These are phyloP conservation scores for Ptychodera flava DNA, from an alignment of 35 echinoderm and acorn worm genomes.

Conservation along the genomic window DNA sequence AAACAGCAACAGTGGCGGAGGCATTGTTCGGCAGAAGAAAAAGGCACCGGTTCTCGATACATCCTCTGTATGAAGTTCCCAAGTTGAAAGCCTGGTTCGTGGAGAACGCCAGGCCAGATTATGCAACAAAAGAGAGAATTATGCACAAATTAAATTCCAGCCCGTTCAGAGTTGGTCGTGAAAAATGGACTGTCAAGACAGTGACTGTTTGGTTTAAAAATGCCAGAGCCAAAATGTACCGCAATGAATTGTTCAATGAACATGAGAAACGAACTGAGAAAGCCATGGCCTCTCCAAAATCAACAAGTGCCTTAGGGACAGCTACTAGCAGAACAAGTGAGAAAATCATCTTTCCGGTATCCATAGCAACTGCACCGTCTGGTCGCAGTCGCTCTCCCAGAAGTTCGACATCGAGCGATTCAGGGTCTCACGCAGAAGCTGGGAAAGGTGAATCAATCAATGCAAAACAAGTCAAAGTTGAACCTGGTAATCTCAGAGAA, in stretches of 20 bases:
- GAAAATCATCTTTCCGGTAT: slow-evolving; percentile 13
- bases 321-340: background rate
- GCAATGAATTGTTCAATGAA: background rate
- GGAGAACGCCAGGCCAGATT: slow-evolving; percentile 63
- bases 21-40: background rate
- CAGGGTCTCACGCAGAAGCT: too few relatives aligned
- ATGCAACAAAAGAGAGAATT: slow-evolving; percentile 68
- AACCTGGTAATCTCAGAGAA: too few relatives aligned
- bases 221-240: slow-evolving; percentile 69
- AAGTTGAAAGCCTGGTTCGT: slow-evolving; percentile 89
- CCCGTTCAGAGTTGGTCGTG: slow-evolving; percentile 59
- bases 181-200: slow-evolving; percentile 75
- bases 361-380: background rate
- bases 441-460: too few relatives aligned
- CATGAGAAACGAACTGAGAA: background rate
- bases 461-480: too few relatives aligned
- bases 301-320: background rate
- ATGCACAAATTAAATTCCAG: slow-evolving; percentile 73
- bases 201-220: slow-evolving; percentile 99
- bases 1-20: background rate
- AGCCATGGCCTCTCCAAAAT: background rate
- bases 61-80: slow-evolving; percentile 77
- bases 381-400: background rate
- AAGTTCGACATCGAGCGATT: too few relatives aligned
- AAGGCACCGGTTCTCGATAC: slow-evolving; percentile 72